Evolutionary conservation across 2,888 invertebrate species (phyloP).

Genomic region (Allophyes oxyacanthae): DNA sequence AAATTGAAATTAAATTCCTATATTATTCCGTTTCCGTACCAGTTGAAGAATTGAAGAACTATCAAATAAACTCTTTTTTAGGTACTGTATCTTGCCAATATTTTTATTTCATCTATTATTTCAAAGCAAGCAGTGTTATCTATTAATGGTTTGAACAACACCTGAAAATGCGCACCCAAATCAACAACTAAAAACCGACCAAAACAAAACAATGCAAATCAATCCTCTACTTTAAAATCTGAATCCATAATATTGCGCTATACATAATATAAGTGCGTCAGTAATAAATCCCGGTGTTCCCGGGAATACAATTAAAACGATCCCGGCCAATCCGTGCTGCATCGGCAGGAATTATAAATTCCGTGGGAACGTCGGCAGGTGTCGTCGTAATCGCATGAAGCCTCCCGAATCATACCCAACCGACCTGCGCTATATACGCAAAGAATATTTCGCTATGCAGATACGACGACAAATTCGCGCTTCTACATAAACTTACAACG

Average conservation of each 20-base stretch:
- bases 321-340: slow-evolving; percentile 76
- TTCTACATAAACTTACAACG: neutral
- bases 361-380: slow-evolving; percentile 86
- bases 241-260: slow-evolving; percentile 47
- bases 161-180: slow-evolving; percentile 5
- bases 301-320: slow-evolving; percentile 85
- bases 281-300: slow-evolving; percentile 81
- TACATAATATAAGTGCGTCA: slow-evolving; percentile 54
- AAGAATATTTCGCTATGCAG: slow-evolving; percentile 37
- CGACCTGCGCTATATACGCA: slow-evolving; percentile 65
- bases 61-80: too few relatives aligned
- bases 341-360: slow-evolving; percentile 81
- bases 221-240: slow-evolving; percentile 51
- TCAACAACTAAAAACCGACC: slow-evolving; percentile 30
- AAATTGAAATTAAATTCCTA: too few relatives aligned
- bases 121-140: too few relatives aligned
- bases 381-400: slow-evolving; percentile 83
- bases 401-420: slow-evolving; percentile 77
- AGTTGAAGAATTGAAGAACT: too few relatives aligned
- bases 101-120: too few relatives aligned
- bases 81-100: too few relatives aligned
- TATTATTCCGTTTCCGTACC: too few relatives aligned
- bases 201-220: slow-evolving; percentile 60
- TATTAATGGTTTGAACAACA: neutral
- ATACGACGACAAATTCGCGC: slow-evolving; percentile 7